Percentiles rank a stretch among this genome's conserved stretches.
phyloP scores from a whole-genome alignment of 2,797 vertebrate species.

The Epinephelus malabaricus region DNA sequence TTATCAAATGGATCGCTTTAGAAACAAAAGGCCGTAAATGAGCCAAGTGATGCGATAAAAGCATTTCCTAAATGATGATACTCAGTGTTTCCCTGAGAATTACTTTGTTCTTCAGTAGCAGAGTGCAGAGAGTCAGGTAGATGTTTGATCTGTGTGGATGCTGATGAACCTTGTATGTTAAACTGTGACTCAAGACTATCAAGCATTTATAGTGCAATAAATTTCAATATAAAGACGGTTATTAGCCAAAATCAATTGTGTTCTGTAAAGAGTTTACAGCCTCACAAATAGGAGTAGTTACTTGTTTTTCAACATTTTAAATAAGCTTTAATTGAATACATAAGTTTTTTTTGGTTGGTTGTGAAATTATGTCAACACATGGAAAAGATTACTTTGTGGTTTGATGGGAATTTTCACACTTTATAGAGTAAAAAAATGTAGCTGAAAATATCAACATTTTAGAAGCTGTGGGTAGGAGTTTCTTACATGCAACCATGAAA shows the following conservation, averaged over 20 bases:
- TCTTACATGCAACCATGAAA: neutral
- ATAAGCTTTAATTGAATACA: neutral
- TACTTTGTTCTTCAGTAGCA: slow-evolving; percentile 6
- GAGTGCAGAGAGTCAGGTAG: neutral
- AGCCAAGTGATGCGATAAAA: slow-evolving; percentile 21
- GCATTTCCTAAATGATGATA: slow-evolving; percentile 26
- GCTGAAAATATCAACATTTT: neutral
- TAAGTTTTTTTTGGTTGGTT: neutral
- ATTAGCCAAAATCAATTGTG: slow-evolving; percentile 13
- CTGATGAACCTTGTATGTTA: neutral
- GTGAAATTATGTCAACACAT: neutral
- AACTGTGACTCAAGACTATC: neutral
- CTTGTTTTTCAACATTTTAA: slow-evolving; percentile 2
- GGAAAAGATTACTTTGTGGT: neutral
- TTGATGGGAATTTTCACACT: neutral
- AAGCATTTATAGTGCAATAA: slow-evolving; percentile 14
- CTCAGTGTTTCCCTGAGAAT: neutral
- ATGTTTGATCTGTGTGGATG: neutral
- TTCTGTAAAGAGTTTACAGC: slow-evolving; percentile 27
- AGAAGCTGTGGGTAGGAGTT: neutral
- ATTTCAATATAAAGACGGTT: slow-evolving; percentile 18
- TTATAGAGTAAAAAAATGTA: neutral
- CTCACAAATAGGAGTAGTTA: neutral
- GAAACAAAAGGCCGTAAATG: slow-evolving; percentile 34
- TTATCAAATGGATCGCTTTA: slow-evolving; percentile 32